Evolutionary conservation across 1,140 invertebrate species (phyloP), one percentile per base, ranked within the genome.

Genomic region (Sesamia nonagrioides): DNA sequence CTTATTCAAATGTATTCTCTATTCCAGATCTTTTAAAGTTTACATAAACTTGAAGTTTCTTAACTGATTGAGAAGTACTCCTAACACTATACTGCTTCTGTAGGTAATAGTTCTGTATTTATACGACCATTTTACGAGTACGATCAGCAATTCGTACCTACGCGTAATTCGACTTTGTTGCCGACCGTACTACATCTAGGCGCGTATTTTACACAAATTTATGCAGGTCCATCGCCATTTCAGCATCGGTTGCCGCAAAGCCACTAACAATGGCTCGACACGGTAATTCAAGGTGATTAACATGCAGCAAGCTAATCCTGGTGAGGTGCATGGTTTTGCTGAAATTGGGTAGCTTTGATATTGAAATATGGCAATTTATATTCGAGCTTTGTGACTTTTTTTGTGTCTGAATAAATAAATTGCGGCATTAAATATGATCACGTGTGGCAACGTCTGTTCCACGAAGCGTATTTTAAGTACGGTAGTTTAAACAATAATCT

Each of bases 201-300:
- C 61, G 37, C 37, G n/a, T 18, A 63, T 63, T 63, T 63, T 18
- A 69, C 40, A 11, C 15, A 50, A 69, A 69, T 69, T 5, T 69
- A 69, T 69, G 42, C 66, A 50, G 42, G 11, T 13, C 60, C 8
- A 35, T 9, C 37, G 61, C 37, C 61, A 66, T 66, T 66, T 66
- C 21, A 42, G n/a, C 63, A 13, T 37, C 13, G 11, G 18, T 50
- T 5, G 13, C 66, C 66, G 21, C 66, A 69, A 48, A 21, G 21
- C 18, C 18, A 27, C 15, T n/a, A 33, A 69, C 66, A 50, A 50
- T 50, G 40, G 45, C 66, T 48, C n/a, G 50, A 42, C 66, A 50
- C 50, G 42, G 42, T 69, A 69, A 69, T 69, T 69, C 45, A n/a
- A n/a, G 21, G 9, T 50, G 45, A 69, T 69, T 69, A 69, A 15